Conservation (phyloP, 2,888 invertebrate species). For the Blastobasis lacticolella region DNA sequence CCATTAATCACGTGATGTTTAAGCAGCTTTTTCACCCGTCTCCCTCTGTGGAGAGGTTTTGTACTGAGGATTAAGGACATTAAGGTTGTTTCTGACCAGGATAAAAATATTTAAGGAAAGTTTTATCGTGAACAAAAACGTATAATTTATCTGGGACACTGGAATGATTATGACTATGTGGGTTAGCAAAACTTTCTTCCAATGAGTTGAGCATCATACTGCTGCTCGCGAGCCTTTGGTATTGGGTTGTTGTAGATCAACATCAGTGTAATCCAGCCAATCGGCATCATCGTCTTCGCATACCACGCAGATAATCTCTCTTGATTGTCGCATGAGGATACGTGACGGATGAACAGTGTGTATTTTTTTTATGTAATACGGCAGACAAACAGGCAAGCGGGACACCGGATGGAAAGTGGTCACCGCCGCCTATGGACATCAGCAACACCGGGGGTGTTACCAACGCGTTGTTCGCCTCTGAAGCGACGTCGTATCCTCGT, state of each 20-base stretch:
- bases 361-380: too few relatives aligned
- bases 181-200: too few relatives aligned
- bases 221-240: too few relatives aligned
- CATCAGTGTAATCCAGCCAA: constrained; percentile 1
- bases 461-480: too few relatives aligned
- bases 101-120: neutral
- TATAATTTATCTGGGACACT: neutral
- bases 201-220: too few relatives aligned
- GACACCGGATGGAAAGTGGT: too few relatives aligned
- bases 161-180: neutral
- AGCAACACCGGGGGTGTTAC: too few relatives aligned
- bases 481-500: too few relatives aligned
- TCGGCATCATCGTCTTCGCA: constrained; percentile 4
- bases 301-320: constrained; percentile 5
- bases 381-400: too few relatives aligned
- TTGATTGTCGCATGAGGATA: constrained; percentile 1
- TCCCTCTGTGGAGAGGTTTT: neutral
- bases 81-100: neutral
- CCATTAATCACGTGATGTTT: neutral
- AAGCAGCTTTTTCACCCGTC: neutral
- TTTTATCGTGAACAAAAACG: neutral
- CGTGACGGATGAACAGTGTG: neutral
- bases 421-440: too few relatives aligned
- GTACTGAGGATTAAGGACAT: neutral
- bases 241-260: neutral